Percentiles rank a stretch among this genome's conserved stretches.
phyloP scores from a whole-genome alignment of 2,113 vertebrate genomes.

The Cyphomyrus discorhynchus region DNA sequence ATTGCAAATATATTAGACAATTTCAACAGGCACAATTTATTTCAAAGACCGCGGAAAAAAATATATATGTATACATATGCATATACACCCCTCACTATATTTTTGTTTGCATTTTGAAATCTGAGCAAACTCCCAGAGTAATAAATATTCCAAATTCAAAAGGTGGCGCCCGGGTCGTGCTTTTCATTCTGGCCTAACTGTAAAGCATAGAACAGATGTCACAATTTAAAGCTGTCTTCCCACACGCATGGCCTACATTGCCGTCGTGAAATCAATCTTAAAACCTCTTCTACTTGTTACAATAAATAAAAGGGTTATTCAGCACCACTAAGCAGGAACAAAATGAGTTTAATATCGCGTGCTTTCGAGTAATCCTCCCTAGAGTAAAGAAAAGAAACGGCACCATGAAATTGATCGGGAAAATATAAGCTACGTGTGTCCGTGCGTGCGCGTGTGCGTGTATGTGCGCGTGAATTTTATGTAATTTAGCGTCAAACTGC shows the following conservation, averaged over 20 bases:
- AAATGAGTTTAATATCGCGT: conserved; percentile 90
- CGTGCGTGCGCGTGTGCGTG: neutral
- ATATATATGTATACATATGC: neutral
- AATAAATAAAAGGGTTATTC: conserved; percentile 97
- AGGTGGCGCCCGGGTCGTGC: conserved; percentile 76
- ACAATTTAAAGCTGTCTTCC: conserved; percentile 85
- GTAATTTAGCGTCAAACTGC: conserved; percentile 40
- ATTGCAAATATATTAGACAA: neutral
- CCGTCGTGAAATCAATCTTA: conserved; percentile 90
- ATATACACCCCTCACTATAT: neutral
- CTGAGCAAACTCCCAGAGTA: neutral
- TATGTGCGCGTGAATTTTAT: neutral
- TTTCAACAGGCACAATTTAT: neutral
- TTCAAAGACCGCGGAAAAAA: neutral
- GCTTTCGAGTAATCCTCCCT: conserved; percentile 78
- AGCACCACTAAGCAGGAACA: conserved; percentile 95
- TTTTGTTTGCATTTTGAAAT: neutral
- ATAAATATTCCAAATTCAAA: conserved; percentile 40
- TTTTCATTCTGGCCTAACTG: conserved; percentile 75
- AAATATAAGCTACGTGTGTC: conserved; percentile 14
- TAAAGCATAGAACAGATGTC: conserved; percentile 93
- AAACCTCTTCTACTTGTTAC: conserved; percentile 89
- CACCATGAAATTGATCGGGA: conserved; percentile 63
- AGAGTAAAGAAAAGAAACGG: conserved; percentile 54
- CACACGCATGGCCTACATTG: conserved; percentile 85